phyloP scores from a whole-genome alignment of 1,140 invertebrate genomes.

The Drosophila persimilis region DNA sequence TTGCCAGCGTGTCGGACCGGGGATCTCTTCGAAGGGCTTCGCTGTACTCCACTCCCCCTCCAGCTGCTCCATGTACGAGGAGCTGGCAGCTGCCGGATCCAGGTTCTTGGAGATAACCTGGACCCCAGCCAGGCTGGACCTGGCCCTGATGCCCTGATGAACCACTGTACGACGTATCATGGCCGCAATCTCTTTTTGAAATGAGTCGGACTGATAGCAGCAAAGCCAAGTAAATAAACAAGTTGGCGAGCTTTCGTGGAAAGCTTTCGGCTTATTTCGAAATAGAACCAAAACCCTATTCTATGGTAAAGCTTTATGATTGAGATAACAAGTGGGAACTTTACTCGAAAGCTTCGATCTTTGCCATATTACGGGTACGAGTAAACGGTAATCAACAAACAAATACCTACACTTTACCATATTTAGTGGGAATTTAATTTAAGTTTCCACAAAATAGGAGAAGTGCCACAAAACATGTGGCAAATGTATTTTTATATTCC shows the following conservation, averaged over 20 bases:
- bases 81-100: constrained; percentile 4
- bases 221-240: background rate
- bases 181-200: background rate
- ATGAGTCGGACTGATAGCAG: background rate
- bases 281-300: background rate
- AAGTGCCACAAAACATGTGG: no score
- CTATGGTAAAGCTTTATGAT: background rate
- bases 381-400: no score
- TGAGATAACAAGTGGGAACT: no score
- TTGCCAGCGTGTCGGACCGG: constrained; percentile 57
- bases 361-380: no score
- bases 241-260: background rate
- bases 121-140: constrained; percentile 20
- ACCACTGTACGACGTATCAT: constrained; percentile 23
- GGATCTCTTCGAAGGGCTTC: constrained; percentile 42
- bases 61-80: constrained; percentile 30
- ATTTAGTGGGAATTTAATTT: no score
- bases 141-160: background rate
- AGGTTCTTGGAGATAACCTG: background rate
- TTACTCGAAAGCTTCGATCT: no score
- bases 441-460: no score
- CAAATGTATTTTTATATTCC: no score
- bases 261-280: constrained; percentile 21
- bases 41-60: constrained; percentile 54
- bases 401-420: no score